Evolutionary conservation across 2,113 vertebrate genomes (phyloP), one percentile per base, ranked within the genome.

Genomic region (Genyomyrus donnyi): DNA sequence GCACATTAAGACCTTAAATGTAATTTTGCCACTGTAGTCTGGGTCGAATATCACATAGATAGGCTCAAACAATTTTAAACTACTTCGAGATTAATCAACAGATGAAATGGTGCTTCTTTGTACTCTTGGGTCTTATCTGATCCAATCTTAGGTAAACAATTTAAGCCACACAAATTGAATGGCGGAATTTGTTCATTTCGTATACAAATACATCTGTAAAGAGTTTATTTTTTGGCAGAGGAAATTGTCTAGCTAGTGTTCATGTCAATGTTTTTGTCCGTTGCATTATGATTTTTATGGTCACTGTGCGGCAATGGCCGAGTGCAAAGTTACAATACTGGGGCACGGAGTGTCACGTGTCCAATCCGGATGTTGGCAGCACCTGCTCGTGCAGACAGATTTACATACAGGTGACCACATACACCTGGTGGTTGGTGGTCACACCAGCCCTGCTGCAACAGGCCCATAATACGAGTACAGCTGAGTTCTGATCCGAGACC

Each of bases 31-130:
- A 74, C 27, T 88, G 62, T 74, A 74, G 88, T 88, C 58, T 74
- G 88, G 62, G 88, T 74, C 88, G 48, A 62, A 88, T 62, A 88
- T 88, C 17, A 42, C 21, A 74, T 74, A 88, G 58, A 13, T 31
- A 88, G 62, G 62, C 87, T 88, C 88, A 74, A 58, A 88, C 39
- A 88, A 31, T 88, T 88, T 88, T 88, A 74, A 88, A 88, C 62
- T 45, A 88, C 56, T 88, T 70, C n/a, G 66, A 88, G 62, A 62
- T 88, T 93, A 93, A 93, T 93, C 90, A 93, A 89, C 91, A 84
- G 89, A 88, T 87, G 83, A 85, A 91, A 94, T 91, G 92, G 91
- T 94, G 92, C 93, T 93, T 91, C 91, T 93, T 93, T 92, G 93
- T 91, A 89, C 88, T 93, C 85, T n/a, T 58, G 87, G 87, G 39